Conservation (phyloP, 2,113 vertebrate genomes). For the Hemicordylus capensis region DNA sequence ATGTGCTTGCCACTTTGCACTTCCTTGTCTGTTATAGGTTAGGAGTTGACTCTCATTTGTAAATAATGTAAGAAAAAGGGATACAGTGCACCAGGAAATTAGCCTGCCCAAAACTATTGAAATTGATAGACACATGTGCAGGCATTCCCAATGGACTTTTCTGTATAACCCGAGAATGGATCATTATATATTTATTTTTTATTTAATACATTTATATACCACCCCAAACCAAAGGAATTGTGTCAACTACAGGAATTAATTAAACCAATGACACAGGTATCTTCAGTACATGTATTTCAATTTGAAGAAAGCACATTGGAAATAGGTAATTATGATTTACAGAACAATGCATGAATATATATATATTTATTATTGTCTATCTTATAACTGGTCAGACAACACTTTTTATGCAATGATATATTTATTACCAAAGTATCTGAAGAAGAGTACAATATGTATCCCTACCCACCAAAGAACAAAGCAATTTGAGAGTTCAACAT, state of each 20-base stretch:
- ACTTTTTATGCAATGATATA: background rate
- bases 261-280: constrained; percentile 42
- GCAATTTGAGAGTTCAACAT: background rate
- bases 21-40: constrained; percentile 4
- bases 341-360: background rate
- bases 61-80: constrained; percentile 16
- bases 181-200: no score
- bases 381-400: background rate
- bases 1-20: background rate
- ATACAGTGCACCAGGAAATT: background rate
- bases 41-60: background rate
- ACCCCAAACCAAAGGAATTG: constrained; percentile 10
- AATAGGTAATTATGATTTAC: constrained; percentile 35
- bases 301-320: constrained; percentile 30
- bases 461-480: background rate
- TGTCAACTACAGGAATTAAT: constrained; percentile 46
- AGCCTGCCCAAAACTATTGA: background rate
- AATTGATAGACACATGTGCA: background rate
- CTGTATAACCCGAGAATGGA: background rate
- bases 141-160: no score
- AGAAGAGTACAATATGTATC: background rate
- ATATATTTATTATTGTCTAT: constrained; percentile 27
- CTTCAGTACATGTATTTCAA: constrained; percentile 35
- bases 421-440: background rate
- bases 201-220: no score